These are phyloP conservation scores for Xestia sexstrigata DNA, from an alignment of 2,888 invertebrate species.

Conservation along the genomic window DNA sequence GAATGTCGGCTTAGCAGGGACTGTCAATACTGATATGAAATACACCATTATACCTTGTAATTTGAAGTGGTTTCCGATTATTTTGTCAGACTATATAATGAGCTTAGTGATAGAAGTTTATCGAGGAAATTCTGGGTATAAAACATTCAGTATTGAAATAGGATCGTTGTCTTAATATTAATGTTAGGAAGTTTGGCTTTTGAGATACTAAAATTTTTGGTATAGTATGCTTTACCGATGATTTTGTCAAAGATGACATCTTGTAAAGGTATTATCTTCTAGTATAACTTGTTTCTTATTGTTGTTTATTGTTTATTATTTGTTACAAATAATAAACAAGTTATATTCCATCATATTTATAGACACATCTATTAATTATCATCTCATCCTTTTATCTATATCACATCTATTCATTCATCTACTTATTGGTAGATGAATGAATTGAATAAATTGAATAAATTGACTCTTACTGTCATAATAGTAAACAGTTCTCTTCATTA, in stretches of 20 bases:
- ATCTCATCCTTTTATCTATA: too few species aligned
- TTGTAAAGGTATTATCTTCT: too few species aligned
- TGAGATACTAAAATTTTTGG: background rate
- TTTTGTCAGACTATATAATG: conserved; percentile 37
- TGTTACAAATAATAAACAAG: too few species aligned
- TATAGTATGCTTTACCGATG: background rate
- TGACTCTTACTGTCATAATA: background rate
- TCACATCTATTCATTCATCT: too few species aligned
- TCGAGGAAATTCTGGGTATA: conserved; percentile 12
- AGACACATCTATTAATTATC: too few species aligned
- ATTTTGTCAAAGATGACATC: background rate
- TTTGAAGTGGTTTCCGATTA: conserved; percentile 35
- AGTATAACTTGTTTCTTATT: too few species aligned
- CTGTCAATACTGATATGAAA: conserved; percentile 25
- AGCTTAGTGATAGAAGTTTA: conserved; percentile 20
- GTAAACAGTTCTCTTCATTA: too few species aligned
- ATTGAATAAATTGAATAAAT: too few species aligned
- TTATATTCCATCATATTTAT: too few species aligned
- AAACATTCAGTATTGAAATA: conserved; percentile 36
- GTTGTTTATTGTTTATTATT: too few species aligned
- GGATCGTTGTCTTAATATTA: conserved; percentile 6
- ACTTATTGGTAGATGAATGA: too few species aligned
- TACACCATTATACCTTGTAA: conserved; percentile 8
- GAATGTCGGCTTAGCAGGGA: background rate
- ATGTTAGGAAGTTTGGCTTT: background rate